Base-by-base conservation (phyloP, 1,140 invertebrate species). In the Pollicipes pollicipes region DNA sequence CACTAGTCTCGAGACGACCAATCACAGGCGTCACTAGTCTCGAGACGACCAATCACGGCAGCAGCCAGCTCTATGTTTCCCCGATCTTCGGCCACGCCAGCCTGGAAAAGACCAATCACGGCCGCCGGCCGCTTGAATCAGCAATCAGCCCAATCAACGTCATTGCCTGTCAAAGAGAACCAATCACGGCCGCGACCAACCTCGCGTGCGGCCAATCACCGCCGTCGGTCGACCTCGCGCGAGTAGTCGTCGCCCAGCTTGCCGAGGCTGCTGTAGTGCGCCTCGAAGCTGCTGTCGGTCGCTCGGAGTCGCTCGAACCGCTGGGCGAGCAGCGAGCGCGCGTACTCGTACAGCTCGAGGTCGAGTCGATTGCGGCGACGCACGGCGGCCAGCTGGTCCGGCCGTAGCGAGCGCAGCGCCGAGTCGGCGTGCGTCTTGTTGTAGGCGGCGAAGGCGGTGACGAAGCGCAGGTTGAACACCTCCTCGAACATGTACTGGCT, bases 401-500 rank as follows among this genome's bases (percentile, higher is more conserved):
- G 78, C 58, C 84, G 86, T 68, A 97, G 81, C 67, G 86, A 87
- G 27, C 85, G 84, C 76, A 92, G 84, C 68, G 87, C 90, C 68
- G 85, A 83, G 76, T 86, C 89, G 28, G 91, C 91, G 69, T 90
- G 84, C 0, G 91, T 94, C 71, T 90, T 86, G 81, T 95, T 95
- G 78, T 93, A 90, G 78, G 95, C 92, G 75, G 89, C 88, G 79
- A 95, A 94, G 30, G 89, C 87, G 74, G 91, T 86, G 66, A 88
- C 87, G 81, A 95, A 97, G 75, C 89, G 84, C 76, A 98, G 83
- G 78, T 91, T 89, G 80, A 99, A 98, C n/a, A 92, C 96, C 80
- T 93, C 88, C 79, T 99, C 95, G 81, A 99, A 99, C 63, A 98
- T 87, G 78, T 93, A 93, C 80, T 98, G 96, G 32, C 91, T 92